phyloP scores from a whole-genome alignment of 2,797 vertebrate genomes.

The Sebastes ruberrimus region DNA sequence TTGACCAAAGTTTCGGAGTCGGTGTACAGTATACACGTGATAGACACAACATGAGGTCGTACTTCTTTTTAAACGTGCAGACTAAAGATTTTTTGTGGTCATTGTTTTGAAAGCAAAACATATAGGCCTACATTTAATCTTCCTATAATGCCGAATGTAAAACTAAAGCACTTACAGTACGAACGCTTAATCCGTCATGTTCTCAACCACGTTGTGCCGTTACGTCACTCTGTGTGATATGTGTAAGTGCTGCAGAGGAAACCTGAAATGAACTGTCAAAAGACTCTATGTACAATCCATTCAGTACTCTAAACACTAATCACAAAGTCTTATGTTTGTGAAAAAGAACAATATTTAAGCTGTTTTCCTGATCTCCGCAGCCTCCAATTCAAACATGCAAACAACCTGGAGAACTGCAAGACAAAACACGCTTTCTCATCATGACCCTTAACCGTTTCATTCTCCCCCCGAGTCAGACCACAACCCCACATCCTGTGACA shows the following conservation, averaged over 20 bases:
- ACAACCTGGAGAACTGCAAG: background rate
- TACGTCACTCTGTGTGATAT: background rate
- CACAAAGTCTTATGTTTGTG: background rate
- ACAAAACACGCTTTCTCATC: constrained; percentile 1
- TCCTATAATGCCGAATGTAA: background rate
- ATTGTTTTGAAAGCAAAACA: background rate
- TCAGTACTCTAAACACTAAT: background rate
- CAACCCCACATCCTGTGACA: constrained; percentile 60
- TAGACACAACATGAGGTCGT: no score
- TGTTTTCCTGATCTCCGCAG: background rate
- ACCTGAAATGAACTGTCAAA: background rate
- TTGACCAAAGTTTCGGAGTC: no score
- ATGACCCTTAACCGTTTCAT: constrained; percentile 21
- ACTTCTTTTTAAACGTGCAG: no score
- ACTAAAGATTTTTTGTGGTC: background rate
- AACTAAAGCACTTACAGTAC: background rate
- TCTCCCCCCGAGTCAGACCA: constrained; percentile 13
- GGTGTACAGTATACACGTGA: no score
- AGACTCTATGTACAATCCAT: background rate
- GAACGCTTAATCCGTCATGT: background rate
- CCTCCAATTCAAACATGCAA: background rate
- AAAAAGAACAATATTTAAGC: background rate
- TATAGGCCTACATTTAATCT: background rate
- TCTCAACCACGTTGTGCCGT: background rate
- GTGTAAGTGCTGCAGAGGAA: background rate